Base-by-base conservation (phyloP, 53 echinoderm and acorn worm species). In the Astropecten irregularis region DNA sequence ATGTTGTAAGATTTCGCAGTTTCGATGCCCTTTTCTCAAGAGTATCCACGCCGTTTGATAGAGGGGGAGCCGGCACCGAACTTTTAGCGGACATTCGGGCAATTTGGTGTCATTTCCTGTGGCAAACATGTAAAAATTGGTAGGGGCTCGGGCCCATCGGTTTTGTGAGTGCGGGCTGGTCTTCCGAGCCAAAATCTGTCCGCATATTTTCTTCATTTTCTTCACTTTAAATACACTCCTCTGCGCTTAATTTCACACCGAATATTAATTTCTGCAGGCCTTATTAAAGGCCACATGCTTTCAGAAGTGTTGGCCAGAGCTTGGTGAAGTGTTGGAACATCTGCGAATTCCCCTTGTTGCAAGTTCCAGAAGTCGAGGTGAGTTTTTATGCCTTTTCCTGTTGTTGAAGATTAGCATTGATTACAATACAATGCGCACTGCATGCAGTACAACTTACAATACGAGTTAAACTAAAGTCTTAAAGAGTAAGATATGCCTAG, bases 111-210 rank as follows among this genome's bases (percentile, higher is more conserved):
- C 47, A 59, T 61, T 77, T 77, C 47, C 62, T 29, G 58, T 77
- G 61, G 77, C 77, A 77, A 77, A 77, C 77, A 77, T 77, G 77
- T 77, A 77, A 77, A 62, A 77, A 77, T 58, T 36, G 44, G 44
- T 28, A 19, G 18, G 35, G 29, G 62, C 58, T 60, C 77, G 62
- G 77, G 62, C 59, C 62, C 77, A 58, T 62, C 77, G 40, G 77
- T 77, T 77, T 77, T 47, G 51, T 51, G 50, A 82, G 37, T 67
- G 66, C 37, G 83, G 66, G 66, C 66, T 82, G 33, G 47, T 51
- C 82, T 36, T 65, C 50, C 68, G 39, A 9, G 20, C 54, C 54
- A 7, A 7, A 58, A 29, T 58, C 31, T 58, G 29, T 13, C 28
- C 28, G 59, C 10, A 58, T 54, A 51, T 27, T 27, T 50, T 57